Percentiles rank a stretch among this genome's conserved stretches.
Evolutionary conservation across 2,888 invertebrate genomes (phyloP).

Genomic region (Drosophila borealis): DNA sequence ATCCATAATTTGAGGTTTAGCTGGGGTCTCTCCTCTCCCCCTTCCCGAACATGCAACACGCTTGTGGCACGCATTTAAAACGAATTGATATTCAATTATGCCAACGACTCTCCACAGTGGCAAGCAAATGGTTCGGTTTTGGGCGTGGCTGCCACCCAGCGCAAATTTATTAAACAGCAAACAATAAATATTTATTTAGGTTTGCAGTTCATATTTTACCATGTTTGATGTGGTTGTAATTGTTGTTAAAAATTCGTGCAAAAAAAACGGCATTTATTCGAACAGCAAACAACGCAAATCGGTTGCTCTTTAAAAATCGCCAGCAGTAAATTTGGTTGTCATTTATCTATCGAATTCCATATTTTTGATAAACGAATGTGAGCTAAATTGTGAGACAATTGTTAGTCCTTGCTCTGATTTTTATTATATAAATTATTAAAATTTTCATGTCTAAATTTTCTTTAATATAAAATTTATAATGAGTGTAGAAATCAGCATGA

Average conservation of each 20-base stretch:
- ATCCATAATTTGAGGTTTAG: slow-evolving; percentile 57
- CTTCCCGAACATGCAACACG: neutral
- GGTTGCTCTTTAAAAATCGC: neutral
- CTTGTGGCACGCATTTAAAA: slow-evolving; percentile 55
- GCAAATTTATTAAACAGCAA: slow-evolving; percentile 37
- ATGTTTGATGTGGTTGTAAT: slow-evolving; percentile 55
- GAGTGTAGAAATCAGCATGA: no score
- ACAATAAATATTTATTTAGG: slow-evolving; percentile 77
- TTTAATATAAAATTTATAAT: no score
- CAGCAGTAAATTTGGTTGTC: neutral
- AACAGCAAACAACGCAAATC: neutral
- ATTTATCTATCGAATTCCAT: neutral
- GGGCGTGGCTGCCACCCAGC: slow-evolving; percentile 22
- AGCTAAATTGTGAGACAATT: no score
- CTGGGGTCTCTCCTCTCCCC: neutral
- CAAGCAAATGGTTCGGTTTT: slow-evolving; percentile 33
- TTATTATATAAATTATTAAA: no score
- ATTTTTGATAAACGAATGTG: neutral
- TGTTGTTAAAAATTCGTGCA: slow-evolving; percentile 33
- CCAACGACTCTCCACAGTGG: slow-evolving; percentile 42
- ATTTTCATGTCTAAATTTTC: no score
- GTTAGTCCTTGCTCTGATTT: no score
- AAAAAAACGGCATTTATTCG: slow-evolving; percentile 9
- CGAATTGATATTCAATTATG: slow-evolving; percentile 79
- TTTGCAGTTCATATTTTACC: slow-evolving; percentile 76